Base-by-base conservation (phyloP, 2,113 vertebrate species). In the Ifrita kowaldi region DNA sequence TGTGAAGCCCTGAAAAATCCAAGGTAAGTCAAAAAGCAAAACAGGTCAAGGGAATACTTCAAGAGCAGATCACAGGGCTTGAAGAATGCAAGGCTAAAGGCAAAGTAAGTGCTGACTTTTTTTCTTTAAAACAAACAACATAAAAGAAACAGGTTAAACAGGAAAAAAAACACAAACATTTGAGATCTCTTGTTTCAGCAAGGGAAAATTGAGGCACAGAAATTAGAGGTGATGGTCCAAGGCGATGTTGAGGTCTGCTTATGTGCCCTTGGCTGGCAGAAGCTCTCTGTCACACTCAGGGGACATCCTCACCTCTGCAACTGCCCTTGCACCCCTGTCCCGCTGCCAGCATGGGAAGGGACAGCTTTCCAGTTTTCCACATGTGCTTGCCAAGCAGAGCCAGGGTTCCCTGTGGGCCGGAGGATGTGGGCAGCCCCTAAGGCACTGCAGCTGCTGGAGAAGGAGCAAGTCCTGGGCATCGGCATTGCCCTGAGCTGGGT, bases 11-110 rank as follows among this genome's bases (percentile, higher is more conserved):
- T 90, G 64, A 90, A 75, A 96, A 94, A 82, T 53, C 49, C 76
- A 50, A 71, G 88, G 76, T 91, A 88, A 86, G 64, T 77, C 30
- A 70, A 50, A 90, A 94, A 63, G 39, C n/a, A 87, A 35, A 91
- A 50, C 14, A 68, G 37, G 60, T 89, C 53, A 85, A 57, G 65
- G n/a, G 79, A 78, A 50, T n/a, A 9, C 85, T 88, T 96, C 35
- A 80, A 9, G 17, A 28, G 52, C 23, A 71, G 63, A 67, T 86
- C 47, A n/a, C 52, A 71, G 33, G 47, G 30, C 49, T 35, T 46
- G 69, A 90, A 52, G 82, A 88, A 59, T 28, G 46, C 37, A 44
- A 85, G 56, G 42, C 44, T 63, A 44, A 84, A 86, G 67, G 49
- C 70, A 59, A 87, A 82, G 13, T 30, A 20, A 52, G n/a, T 7